Evolutionary conservation across 2,888 invertebrate species (phyloP).

Genomic region (Pterobdella sp.): DNA sequence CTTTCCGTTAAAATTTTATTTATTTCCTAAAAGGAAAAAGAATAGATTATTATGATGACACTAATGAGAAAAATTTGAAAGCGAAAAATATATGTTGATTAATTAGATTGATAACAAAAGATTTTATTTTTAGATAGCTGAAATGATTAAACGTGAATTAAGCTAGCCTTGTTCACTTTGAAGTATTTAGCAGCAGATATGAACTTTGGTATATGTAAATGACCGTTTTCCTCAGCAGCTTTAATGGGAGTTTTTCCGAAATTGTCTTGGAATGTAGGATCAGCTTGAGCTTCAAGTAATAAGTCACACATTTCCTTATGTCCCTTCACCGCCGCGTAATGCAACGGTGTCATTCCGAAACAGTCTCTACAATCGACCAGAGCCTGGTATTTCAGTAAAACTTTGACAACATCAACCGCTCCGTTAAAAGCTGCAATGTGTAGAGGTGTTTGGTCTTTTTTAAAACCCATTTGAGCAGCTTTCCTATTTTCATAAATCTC

Average conservation of each 20-base stretch:
- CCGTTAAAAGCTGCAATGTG: constrained; percentile 33
- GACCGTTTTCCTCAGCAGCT: constrained; percentile 32
- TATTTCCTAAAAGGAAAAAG: neutral
- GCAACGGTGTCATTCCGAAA: constrained; percentile 35
- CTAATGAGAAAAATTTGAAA: no score
- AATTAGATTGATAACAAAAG: no score
- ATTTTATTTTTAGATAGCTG: no score
- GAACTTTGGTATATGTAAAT: constrained; percentile 21
- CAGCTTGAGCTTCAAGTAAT: constrained; percentile 31
- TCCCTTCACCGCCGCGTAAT: constrained; percentile 34
- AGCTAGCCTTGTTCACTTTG: constrained; percentile 25
- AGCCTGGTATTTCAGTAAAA: constrained; percentile 31
- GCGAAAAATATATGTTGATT: no score
- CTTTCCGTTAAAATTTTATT: neutral
- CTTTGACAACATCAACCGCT: constrained; percentile 14
- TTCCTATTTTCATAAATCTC: constrained; percentile 21
- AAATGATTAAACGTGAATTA: no score
- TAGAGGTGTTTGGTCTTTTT: constrained; percentile 35
- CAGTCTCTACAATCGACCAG: constrained; percentile 32
- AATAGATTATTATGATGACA: no score
- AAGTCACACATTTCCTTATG: constrained; percentile 22
- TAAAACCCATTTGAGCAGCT: constrained; percentile 13
- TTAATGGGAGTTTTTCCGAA: constrained; percentile 31
- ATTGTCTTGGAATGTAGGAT: constrained; percentile 29
- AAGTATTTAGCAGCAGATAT: constrained; percentile 19